Evolutionary conservation across 2,797 vertebrate genomes (phyloP).

Genomic region (Acanthornis magna): DNA sequence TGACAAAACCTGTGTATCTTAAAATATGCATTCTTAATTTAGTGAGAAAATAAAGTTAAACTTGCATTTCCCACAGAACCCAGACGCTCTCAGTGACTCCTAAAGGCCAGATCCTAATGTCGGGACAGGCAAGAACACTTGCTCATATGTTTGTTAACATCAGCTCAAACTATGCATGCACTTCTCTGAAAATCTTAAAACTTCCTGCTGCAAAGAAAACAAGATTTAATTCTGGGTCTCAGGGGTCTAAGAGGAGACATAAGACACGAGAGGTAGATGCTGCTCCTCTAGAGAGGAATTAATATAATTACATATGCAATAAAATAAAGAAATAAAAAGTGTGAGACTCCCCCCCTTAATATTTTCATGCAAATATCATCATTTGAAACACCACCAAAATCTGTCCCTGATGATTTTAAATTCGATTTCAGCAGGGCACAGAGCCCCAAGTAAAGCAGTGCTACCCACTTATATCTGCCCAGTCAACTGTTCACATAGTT

Average conservation of each 20-base stretch:
- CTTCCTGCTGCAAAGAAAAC: not conserved
- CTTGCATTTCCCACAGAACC: not conserved
- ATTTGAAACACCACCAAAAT: not conserved
- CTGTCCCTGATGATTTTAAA: not conserved
- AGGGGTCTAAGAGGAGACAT: not conserved
- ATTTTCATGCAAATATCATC: not conserved
- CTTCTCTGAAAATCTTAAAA: not conserved
- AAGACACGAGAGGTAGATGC: not conserved
- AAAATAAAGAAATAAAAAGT: not conserved
- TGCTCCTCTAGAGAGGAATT: not conserved
- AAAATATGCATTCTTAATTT: not conserved
- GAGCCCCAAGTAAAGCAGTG: not conserved
- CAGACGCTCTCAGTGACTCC: not conserved
- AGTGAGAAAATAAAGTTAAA: not conserved
- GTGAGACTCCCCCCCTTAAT: not conserved
- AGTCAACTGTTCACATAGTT: conserved; percentile 77
- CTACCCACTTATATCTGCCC: conserved; percentile 64
- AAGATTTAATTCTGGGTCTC: conserved; percentile 5
- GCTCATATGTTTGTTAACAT: not conserved
- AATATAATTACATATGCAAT: not conserved
- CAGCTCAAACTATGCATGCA: not conserved
- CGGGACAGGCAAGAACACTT: not conserved
- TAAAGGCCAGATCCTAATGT: not conserved
- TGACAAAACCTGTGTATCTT: not conserved
- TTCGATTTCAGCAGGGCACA: not conserved